phyloP scores from a whole-genome alignment of 2,888 invertebrate species.

The Caenorhabditis wallacei region DNA sequence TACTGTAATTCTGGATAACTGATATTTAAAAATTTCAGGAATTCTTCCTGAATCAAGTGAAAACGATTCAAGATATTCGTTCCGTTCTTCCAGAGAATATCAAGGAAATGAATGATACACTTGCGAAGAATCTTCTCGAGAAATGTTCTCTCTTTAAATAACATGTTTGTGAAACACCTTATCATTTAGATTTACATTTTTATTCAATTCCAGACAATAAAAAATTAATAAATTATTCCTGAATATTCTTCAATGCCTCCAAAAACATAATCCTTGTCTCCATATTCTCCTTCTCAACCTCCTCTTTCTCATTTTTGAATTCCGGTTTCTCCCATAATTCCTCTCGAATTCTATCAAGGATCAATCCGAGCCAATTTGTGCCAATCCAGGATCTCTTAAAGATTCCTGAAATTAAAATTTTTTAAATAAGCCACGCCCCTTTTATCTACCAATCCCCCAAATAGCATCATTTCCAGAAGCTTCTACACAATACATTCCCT shows the following conservation, averaged over 20 bases:
- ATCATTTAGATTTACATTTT: no score
- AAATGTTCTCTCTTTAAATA: no score
- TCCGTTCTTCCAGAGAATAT: no score
- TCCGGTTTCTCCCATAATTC: constrained; percentile 8
- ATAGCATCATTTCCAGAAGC: constrained; percentile 36
- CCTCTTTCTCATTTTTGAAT: not conserved
- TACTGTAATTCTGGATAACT: no score
- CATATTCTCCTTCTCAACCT: constrained; percentile 13
- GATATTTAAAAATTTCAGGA: no score
- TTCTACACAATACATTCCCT: constrained; percentile 20
- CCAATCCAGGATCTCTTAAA: constrained; percentile 22
- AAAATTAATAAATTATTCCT: not conserved
- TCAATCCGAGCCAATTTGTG: constrained; percentile 12
- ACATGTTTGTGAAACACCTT: no score
- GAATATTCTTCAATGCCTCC: constrained; percentile 11
- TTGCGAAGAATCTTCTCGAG: no score
- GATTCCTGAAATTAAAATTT: constrained; percentile 5
- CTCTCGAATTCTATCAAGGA: constrained; percentile 18
- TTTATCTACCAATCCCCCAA: constrained; percentile 19
- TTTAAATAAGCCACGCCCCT: not conserved
- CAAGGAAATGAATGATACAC: no score
- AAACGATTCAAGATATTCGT: no score
- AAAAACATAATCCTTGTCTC: constrained; percentile 9
- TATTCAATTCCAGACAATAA: not conserved
- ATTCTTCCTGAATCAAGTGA: no score